These are phyloP conservation scores for Ellobius talpinus DNA, from an alignment of 2,113 vertebrate genomes.

Conservation along the genomic window DNA sequence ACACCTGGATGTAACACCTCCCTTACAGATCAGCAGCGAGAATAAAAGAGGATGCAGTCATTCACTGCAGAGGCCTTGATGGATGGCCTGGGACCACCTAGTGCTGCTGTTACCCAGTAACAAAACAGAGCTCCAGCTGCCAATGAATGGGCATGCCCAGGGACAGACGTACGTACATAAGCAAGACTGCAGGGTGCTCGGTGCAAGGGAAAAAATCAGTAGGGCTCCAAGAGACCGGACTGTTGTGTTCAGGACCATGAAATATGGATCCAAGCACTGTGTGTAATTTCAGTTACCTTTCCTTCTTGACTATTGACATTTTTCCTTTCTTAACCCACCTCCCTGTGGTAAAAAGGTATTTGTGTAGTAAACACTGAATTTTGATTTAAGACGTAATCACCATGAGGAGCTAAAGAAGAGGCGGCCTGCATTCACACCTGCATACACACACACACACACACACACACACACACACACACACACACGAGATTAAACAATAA, in stretches of 20 bases:
- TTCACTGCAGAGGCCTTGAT: accelerated
- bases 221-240: neutral
- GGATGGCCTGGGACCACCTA: neutral
- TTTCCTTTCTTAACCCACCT: neutral
- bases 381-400: neutral
- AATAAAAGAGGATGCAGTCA: accelerated
- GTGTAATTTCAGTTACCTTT: neutral
- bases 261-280: neutral
- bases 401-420: neutral
- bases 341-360: neutral
- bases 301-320: neutral
- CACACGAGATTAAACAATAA: neutral
- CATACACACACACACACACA: neutral
- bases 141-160: neutral
- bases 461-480: neutral
- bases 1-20: neutral
- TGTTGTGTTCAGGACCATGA: neutral
- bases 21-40: accelerated
- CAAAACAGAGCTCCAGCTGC: neutral
- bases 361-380: neutral
- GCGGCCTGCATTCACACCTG: neutral
- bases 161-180: neutral
- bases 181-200: neutral
- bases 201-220: neutral
- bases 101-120: neutral